Percentiles rank a stretch among this genome's conserved stretches.
phyloP scores from a whole-genome alignment of 2,113 vertebrate genomes.

The Esox niger region DNA sequence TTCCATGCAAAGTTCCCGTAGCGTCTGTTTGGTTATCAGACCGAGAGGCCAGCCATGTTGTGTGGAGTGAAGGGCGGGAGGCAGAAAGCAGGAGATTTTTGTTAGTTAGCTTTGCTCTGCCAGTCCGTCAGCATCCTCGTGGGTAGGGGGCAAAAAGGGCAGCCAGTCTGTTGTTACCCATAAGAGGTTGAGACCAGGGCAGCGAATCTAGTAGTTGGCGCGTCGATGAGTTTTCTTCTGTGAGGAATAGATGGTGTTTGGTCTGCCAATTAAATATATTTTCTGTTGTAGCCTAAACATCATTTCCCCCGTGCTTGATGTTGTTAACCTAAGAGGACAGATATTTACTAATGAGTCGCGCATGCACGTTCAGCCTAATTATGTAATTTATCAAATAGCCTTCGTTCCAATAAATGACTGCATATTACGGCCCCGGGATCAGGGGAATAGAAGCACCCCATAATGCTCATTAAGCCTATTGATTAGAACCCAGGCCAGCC shows the following conservation, averaged over 20 bases:
- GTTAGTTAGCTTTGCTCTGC: no score
- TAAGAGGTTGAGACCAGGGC: no score
- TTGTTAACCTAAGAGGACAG: conserved; percentile 67
- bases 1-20: no score
- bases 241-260: conserved; percentile 66
- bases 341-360: conserved; percentile 62
- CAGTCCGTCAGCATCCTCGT: no score
- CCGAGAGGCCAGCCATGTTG: no score
- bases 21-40: no score
- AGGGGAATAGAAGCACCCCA: background rate
- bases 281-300: conserved; percentile 54
- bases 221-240: conserved; percentile 56
- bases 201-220: no score
- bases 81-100: no score
- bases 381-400: conserved; percentile 68
- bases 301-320: conserved; percentile 74
- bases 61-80: no score
- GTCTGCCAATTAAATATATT: conserved; percentile 72
- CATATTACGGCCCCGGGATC: background rate
- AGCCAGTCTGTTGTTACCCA: no score
- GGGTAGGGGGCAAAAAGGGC: no score
- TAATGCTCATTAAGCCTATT: background rate
- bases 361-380: conserved; percentile 43
- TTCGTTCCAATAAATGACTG: background rate
- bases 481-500: no score